Conservation (phyloP, 2,797 vertebrate genomes). For the Chrysocyon brachyurus region DNA sequence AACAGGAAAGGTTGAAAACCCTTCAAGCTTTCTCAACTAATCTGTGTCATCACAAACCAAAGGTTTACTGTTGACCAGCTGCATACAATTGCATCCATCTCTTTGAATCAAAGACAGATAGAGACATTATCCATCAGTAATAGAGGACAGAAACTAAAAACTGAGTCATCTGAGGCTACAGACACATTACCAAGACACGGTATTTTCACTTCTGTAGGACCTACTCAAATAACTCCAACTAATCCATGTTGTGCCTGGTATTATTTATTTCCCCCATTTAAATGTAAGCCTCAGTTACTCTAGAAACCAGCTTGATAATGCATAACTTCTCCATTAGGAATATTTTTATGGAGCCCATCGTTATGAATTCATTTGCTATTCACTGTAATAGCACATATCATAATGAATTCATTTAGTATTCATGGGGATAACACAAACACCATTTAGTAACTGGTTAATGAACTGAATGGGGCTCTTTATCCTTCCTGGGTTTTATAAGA, state of each 20-base stretch:
- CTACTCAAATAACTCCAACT: background rate
- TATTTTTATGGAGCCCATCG: slow-evolving; percentile 73
- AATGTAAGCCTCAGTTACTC: slow-evolving; percentile 41
- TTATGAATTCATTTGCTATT: slow-evolving; percentile 80
- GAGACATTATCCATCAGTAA: background rate
- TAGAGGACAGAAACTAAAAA: slow-evolving; percentile 37
- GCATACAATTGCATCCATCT: background rate
- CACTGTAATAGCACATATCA: slow-evolving; percentile 76
- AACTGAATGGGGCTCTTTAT: slow-evolving; percentile 76
- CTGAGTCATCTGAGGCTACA: background rate
- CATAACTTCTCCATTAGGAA: slow-evolving; percentile 79
- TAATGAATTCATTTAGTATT: slow-evolving; percentile 82
- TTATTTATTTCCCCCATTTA: slow-evolving; percentile 70
- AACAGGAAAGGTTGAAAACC: background rate
- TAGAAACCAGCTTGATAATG: slow-evolving; percentile 64
- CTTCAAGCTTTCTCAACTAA: background rate
- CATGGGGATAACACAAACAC: slow-evolving; percentile 79
- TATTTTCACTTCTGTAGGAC: background rate
- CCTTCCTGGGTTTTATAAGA: slow-evolving; percentile 72
- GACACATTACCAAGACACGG: background rate
- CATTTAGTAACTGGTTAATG: slow-evolving; percentile 83
- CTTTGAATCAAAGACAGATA: slow-evolving; percentile 26
- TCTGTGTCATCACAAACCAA: background rate
- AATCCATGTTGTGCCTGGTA: background rate
- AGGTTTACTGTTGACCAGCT: background rate